phyloP scores from a whole-genome alignment of 2,888 invertebrate genomes.

The Azorinus chamasolen region DNA sequence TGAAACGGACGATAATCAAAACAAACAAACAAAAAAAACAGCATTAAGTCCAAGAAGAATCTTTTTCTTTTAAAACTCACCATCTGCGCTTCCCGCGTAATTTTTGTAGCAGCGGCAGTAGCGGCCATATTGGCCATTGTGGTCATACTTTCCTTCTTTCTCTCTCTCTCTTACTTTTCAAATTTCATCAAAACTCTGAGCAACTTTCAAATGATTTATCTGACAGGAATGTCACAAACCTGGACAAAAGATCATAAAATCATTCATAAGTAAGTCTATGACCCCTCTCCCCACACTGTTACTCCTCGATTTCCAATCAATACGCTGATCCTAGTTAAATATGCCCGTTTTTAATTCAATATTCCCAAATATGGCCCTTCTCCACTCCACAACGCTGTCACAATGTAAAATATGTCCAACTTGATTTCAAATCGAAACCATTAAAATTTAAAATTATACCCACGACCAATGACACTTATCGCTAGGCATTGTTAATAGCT shows the following conservation, averaged over 20 bases:
- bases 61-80: no score
- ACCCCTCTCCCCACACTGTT: not conserved
- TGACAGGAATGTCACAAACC: not conserved
- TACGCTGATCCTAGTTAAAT: no score
- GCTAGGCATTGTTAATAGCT: not conserved
- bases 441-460: constrained; percentile 1
- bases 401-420: not conserved
- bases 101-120: constrained; percentile 59
- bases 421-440: constrained; percentile 17
- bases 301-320: no score
- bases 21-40: no score
- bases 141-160: not conserved
- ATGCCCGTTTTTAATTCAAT: no score
- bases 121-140: constrained; percentile 53
- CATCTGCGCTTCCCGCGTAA: constrained; percentile 70
- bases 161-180: no score
- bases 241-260: constrained; percentile 2
- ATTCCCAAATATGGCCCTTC: no score
- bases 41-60: no score
- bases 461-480: not conserved
- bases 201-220: no score
- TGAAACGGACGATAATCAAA: no score
- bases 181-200: no score
- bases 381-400: no score
- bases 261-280: not conserved